Evolutionary conservation across 2,797 vertebrate species (phyloP).

Genomic region (Toxotes lorentzi): DNA sequence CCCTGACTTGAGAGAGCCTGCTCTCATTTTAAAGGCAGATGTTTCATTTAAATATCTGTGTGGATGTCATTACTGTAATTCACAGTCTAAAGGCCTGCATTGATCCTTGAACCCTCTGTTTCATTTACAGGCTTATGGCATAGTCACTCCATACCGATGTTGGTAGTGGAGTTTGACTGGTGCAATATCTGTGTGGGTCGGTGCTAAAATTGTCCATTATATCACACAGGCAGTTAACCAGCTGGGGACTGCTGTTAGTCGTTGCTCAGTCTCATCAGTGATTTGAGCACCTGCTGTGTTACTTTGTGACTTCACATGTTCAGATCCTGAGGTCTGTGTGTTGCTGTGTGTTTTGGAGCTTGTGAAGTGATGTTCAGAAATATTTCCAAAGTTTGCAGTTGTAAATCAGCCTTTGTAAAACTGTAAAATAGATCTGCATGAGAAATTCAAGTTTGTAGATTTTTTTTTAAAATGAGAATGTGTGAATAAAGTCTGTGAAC

Average conservation of each 20-base stretch:
- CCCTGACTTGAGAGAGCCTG: not conserved
- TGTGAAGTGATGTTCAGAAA: too few species aligned
- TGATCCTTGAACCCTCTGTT: not conserved
- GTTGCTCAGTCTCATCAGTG: not conserved
- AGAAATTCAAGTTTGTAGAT: too few species aligned
- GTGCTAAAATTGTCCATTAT: not conserved
- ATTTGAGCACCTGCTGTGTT: not conserved
- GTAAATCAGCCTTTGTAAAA: too few species aligned
- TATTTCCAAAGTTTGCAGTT: too few species aligned
- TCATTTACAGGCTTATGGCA: not conserved
- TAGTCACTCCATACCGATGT: not conserved
- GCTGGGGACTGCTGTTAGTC: not conserved
- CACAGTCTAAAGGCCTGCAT: not conserved
- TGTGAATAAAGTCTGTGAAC: too few species aligned
- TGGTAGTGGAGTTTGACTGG: not conserved
- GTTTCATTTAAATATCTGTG: constrained; percentile 23
- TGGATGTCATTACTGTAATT: constrained; percentile 12
- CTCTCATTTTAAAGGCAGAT: constrained; percentile 1
- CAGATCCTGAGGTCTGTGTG: not conserved
- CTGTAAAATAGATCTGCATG: too few species aligned
- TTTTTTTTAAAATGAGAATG: too few species aligned
- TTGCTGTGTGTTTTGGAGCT: not conserved
- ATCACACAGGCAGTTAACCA: not conserved
- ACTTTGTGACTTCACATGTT: not conserved
- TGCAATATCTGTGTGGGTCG: not conserved